Evolutionary conservation across 1,140 invertebrate species (phyloP).

Genomic region (Diabrotica virgifera): DNA sequence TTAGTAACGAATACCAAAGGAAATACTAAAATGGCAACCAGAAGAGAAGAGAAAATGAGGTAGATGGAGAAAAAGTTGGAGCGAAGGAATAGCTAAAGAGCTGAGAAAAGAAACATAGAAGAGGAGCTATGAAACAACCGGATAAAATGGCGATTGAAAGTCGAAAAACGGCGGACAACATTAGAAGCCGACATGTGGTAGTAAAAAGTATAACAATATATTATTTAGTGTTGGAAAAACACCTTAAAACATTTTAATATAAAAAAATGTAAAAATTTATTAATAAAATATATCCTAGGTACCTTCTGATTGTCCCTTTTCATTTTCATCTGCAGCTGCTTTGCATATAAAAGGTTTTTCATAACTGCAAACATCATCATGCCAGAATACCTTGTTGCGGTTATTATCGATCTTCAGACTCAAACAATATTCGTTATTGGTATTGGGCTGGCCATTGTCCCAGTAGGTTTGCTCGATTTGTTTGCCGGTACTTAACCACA

Average conservation of each 20-base stretch:
- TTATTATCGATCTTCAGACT: background rate
- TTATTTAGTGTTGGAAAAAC: background rate
- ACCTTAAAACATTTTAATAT: background rate
- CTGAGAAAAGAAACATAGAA: no score
- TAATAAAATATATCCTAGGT: background rate
- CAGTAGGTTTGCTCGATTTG: conserved; percentile 4
- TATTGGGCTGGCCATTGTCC: conserved; percentile 10
- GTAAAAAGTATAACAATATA: no score
- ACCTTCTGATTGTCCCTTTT: background rate
- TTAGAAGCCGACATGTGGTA: no score
- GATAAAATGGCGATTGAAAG: no score
- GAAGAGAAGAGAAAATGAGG: no score
- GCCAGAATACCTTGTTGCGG: background rate
- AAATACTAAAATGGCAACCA: no score
- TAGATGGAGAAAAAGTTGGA: no score
- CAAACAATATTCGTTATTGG: background rate
- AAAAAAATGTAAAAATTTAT: no score
- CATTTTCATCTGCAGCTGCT: background rate
- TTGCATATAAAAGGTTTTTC: conserved; percentile 8
- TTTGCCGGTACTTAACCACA: conserved; percentile 7
- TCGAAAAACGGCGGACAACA: no score
- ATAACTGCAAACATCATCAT: conserved; percentile 3
- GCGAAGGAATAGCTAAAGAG: no score
- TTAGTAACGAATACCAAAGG: no score
- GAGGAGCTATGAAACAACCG: no score